These are phyloP conservation scores for Taurulus bubalis DNA, from an alignment of 2,113 vertebrate genomes.

Conservation along the genomic window DNA sequence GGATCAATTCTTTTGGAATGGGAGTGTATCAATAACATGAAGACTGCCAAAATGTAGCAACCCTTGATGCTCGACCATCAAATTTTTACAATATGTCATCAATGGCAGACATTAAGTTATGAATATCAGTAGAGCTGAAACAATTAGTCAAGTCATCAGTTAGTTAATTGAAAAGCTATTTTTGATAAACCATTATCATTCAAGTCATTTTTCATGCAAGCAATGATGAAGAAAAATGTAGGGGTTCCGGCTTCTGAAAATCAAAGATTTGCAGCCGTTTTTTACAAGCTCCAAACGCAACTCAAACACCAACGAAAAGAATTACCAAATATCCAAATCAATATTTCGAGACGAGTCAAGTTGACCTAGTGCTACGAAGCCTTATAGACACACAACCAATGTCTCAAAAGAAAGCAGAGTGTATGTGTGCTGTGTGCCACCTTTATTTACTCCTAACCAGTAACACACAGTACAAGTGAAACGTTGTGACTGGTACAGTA, in stretches of 20 bases:
- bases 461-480: no score
- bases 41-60: neutral
- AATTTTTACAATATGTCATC: neutral
- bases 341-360: no score
- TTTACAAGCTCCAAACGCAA: no score
- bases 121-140: neutral
- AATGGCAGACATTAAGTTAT: neutral
- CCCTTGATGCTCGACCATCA: neutral
- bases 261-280: neutral
- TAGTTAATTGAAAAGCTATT: neutral
- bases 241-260: neutral
- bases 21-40: neutral
- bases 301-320: no score
- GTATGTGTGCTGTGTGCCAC: no score
- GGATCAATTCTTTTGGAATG: neutral
- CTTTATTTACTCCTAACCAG: no score
- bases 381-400: no score
- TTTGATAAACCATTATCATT: neutral
- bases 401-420: no score
- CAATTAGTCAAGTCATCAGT: neutral
- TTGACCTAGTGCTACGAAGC: no score
- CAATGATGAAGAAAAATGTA: no score
- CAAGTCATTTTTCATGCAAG: conserved; percentile 4
- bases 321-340: no score
- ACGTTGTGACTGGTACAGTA: no score